phyloP scores from a whole-genome alignment of 2,797 vertebrate genomes.

The Gymnoscopelus braueri region DNA sequence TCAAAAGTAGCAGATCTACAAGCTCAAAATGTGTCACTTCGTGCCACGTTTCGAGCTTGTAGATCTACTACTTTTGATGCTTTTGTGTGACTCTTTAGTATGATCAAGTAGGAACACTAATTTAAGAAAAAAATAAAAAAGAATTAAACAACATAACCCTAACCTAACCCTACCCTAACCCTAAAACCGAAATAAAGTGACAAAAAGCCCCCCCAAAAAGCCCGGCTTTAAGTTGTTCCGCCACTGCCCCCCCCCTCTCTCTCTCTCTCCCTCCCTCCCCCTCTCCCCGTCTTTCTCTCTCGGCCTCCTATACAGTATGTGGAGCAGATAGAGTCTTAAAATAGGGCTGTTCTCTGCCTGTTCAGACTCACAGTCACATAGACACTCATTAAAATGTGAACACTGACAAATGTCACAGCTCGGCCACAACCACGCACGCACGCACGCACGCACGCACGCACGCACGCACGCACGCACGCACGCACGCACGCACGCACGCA shows the following conservation, averaged over 20 bases:
- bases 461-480: not conserved
- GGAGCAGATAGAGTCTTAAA: conserved; percentile 74
- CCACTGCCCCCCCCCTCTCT: conserved; percentile 7
- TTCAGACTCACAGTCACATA: conserved; percentile 25
- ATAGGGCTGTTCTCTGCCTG: conserved; percentile 59
- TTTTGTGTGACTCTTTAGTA: too few relatives aligned
- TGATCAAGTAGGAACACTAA: too few relatives aligned
- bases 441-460: conserved; percentile 43
- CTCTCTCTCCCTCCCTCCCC: not conserved
- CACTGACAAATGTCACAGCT: conserved; percentile 45
- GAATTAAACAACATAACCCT: too few relatives aligned
- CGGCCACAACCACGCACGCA: conserved; percentile 1
- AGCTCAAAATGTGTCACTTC: too few relatives aligned
- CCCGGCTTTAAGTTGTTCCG: too few relatives aligned
- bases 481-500: not conserved
- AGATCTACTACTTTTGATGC: too few relatives aligned
- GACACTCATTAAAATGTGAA: conserved; percentile 65
- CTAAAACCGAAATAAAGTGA: too few relatives aligned
- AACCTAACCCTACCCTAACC: too few relatives aligned
- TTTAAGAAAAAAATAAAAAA: too few relatives aligned
- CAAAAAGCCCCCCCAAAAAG: too few relatives aligned
- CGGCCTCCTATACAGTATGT: conserved; percentile 70
- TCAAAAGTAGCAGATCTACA: too few relatives aligned
- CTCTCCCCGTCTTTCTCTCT: conserved; percentile 39
- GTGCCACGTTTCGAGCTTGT: too few relatives aligned